Conservation (phyloP, 2,888 invertebrate species). For the Celastrina argiolus region DNA sequence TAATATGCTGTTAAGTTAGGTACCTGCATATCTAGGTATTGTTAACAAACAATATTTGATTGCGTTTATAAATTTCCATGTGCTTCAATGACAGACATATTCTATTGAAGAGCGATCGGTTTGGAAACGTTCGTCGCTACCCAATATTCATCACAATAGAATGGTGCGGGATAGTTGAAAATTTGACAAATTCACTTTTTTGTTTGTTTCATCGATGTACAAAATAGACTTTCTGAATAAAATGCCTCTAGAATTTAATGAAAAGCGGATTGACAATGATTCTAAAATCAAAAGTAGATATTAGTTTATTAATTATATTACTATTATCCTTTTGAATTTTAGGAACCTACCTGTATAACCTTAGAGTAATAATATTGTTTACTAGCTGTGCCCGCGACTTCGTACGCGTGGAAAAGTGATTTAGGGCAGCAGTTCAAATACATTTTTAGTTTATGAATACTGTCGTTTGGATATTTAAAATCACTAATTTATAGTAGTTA, state of each 20-base stretch:
- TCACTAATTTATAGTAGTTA: too few species aligned
- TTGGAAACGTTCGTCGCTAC: conserved; percentile 10
- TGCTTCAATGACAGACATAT: conserved; percentile 11
- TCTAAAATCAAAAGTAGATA: not conserved
- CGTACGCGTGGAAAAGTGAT: too few species aligned
- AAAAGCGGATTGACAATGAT: not conserved
- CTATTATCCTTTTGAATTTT: too few species aligned
- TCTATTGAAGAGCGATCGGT: conserved; percentile 16
- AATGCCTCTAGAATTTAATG: not conserved
- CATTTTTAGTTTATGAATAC: too few species aligned
- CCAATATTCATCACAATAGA: conserved; percentile 20
- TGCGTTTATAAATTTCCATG: conserved; percentile 6
- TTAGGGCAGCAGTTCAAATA: too few species aligned
- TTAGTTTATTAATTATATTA: too few species aligned
- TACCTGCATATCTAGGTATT: not conserved
- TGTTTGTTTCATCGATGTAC: conserved; percentile 7
- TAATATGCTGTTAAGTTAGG: too few species aligned
- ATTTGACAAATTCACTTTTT: conserved; percentile 15
- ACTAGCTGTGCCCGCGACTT: too few species aligned
- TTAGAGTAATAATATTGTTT: too few species aligned
- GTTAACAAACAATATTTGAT: not conserved
- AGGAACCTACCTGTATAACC: too few species aligned
- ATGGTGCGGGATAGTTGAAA: conserved; percentile 14
- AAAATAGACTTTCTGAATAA: not conserved
- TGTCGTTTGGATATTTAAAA: too few species aligned